These are phyloP conservation scores for Urocitellus parryii DNA, from an alignment of 2,113 vertebrate species.

Conservation along the genomic window DNA sequence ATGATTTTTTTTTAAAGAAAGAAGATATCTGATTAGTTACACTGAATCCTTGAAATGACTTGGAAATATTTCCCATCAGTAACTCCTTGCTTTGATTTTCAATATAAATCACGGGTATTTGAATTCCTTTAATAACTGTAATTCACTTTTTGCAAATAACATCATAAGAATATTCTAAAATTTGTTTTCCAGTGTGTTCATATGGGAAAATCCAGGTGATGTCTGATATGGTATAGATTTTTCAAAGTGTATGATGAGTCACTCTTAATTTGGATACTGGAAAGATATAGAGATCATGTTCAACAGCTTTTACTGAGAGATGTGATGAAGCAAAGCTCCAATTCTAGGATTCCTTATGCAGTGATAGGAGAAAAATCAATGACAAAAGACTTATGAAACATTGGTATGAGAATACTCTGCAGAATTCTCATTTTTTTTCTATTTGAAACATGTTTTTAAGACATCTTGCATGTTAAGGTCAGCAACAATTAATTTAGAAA, in stretches of 20 bases:
- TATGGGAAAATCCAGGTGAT: not conserved
- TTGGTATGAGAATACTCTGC: slow-evolving; percentile 34
- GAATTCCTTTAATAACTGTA: slow-evolving; percentile 13
- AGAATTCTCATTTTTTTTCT: slow-evolving; percentile 4
- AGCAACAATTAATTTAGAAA: slow-evolving; percentile 71
- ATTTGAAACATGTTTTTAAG: slow-evolving; percentile 51
- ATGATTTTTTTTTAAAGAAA: slow-evolving; percentile 52
- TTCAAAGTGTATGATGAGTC: not conserved
- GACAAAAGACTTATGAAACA: slow-evolving; percentile 49
- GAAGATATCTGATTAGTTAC: slow-evolving; percentile 25
- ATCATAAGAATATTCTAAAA: slow-evolving; percentile 35
- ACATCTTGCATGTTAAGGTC: slow-evolving; percentile 61
- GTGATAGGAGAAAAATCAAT: not conserved
- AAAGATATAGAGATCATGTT: not conserved
- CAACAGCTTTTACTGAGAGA: slow-evolving; percentile 15
- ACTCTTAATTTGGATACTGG: slow-evolving; percentile 59
- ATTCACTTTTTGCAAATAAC: not conserved
- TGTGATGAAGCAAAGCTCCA: not conserved
- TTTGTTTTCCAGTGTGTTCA: not conserved
- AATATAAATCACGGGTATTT: not conserved
- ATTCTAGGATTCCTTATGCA: slow-evolving; percentile 25
- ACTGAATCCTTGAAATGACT: slow-evolving; percentile 37
- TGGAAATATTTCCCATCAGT: slow-evolving; percentile 30
- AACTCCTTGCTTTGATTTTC: slow-evolving; percentile 46
- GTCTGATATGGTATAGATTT: not conserved